Evolutionary conservation across 2,113 vertebrate genomes (phyloP), one percentile per base, ranked within the genome.

Genomic region (Triplophysa rosa): DNA sequence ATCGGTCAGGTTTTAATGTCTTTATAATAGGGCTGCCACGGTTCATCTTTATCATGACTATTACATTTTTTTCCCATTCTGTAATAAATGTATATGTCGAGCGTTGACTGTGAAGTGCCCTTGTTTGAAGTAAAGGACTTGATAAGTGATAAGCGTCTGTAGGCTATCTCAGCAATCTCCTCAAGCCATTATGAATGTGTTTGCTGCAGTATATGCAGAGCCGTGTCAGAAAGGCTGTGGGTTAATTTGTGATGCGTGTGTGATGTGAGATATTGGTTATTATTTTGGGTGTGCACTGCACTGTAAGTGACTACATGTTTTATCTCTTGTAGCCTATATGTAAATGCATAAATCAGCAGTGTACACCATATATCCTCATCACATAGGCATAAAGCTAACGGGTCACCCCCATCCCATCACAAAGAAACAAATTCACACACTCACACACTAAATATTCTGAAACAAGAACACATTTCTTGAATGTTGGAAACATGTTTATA

Each of bases 241-340:
- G n/a, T 16, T 61, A 45, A 56, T 61, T 73, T 73, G 54, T 16
- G 21, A 73, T 74, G 58, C 14, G 26, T 74, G 72, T 74, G 40
- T 19, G 58, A 45, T 6, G 14, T 49, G 40, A 74, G 72, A 74
- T 74, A 74, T 49, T 47, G 23, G 0, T 19, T 47, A 26, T 29
- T 26, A n/a, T 62, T 56, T 45, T 63, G 72, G 72, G 72, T 2
- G 59, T 74, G 40, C 23, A 42, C 72, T 47, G 40, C 29, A 58
- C 56, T 19, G 52, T 71, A 56, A 70, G 19, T 70, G 49, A 72
- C 69, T 42, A 21, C 23, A 63, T 74, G 72, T 29, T 74, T 74
- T 74, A 74, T 74, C 72, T 74, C 40, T 26, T 74, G 45, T 26
- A n/a, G 59, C 10, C 37, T 74, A 37, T 21, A 40, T 42, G 40